phyloP scores from a whole-genome alignment of 37 sponge, comb jelly and placozoan genomes.

The Axinella damicornis region DNA sequence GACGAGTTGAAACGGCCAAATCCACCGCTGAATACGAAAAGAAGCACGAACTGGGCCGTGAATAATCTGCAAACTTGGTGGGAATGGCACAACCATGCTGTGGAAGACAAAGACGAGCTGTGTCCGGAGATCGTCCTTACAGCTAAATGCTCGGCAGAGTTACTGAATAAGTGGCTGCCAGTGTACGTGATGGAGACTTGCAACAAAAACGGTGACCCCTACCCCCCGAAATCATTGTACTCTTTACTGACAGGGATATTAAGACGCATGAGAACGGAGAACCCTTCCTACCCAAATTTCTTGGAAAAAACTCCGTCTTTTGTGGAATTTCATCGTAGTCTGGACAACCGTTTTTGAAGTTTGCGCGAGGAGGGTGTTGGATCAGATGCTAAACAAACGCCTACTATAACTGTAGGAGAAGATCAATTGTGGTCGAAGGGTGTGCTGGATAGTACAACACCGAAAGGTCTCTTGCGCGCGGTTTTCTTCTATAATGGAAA shows the following conservation, averaged over 20 bases:
- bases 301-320: no score
- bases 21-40: background rate
- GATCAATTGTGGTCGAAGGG: background rate
- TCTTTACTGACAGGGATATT: no score
- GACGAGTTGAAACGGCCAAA: no score
- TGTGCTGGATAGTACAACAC: background rate
- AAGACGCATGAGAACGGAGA: no score
- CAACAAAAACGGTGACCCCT: background rate
- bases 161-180: slow-evolving; percentile 8
- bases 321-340: background rate
- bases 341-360: slow-evolving; percentile 1
- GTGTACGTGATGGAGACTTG: slow-evolving; percentile 6
- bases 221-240: no score
- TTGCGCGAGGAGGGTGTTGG: background rate
- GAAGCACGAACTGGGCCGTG: background rate
- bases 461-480: background rate
- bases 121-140: slow-evolving; percentile 4
- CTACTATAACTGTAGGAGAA: background rate
- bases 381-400: background rate
- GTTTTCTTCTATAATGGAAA: slow-evolving; percentile 37
- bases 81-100: no score
- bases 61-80: slow-evolving; percentile 8
- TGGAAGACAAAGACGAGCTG: background rate
- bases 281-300: no score
- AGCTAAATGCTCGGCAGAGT: background rate